Conservation (phyloP, 1,140 invertebrate genomes). For the Aleiodes sp. region DNA sequence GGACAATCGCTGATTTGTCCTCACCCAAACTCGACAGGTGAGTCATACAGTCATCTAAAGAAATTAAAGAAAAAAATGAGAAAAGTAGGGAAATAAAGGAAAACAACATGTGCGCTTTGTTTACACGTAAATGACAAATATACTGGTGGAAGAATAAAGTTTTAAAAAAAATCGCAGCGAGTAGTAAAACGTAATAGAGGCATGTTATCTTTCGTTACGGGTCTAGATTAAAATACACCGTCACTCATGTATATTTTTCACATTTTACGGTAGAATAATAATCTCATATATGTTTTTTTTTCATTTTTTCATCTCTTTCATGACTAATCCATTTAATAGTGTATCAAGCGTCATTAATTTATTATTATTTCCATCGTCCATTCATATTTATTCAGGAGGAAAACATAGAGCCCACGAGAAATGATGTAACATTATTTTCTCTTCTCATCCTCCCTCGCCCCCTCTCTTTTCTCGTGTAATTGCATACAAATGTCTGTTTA, state of each 20-base stretch:
- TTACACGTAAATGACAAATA: too few species aligned
- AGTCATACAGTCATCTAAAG: slow-evolving; percentile 30
- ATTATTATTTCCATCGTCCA: not conserved
- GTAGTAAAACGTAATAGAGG: not conserved
- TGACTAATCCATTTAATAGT: slow-evolving; percentile 3
- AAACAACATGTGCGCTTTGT: too few species aligned
- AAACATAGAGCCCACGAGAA: not conserved
- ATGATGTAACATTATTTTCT: not conserved
- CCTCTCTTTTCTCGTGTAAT: not conserved
- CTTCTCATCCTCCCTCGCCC: not conserved
- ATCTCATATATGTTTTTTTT: slow-evolving; percentile 13
- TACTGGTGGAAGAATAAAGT: too few species aligned
- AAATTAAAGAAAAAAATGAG: slow-evolving; percentile 2
- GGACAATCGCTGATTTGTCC: slow-evolving; percentile 49
- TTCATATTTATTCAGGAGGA: slow-evolving; percentile 4
- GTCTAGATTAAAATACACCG: not conserved
- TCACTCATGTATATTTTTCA: slow-evolving; percentile 3
- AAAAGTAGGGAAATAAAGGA: too few species aligned
- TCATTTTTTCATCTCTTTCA: too few species aligned
- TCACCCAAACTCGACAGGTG: slow-evolving; percentile 44
- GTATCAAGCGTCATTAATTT: slow-evolving; percentile 4
- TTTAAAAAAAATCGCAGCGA: too few species aligned
- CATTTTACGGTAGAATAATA: not conserved
- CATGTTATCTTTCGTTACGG: slow-evolving; percentile 1
- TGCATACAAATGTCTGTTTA: not conserved